Evolutionary conservation across 1,140 invertebrate species (phyloP).

Genomic region (Bombus impatiens): DNA sequence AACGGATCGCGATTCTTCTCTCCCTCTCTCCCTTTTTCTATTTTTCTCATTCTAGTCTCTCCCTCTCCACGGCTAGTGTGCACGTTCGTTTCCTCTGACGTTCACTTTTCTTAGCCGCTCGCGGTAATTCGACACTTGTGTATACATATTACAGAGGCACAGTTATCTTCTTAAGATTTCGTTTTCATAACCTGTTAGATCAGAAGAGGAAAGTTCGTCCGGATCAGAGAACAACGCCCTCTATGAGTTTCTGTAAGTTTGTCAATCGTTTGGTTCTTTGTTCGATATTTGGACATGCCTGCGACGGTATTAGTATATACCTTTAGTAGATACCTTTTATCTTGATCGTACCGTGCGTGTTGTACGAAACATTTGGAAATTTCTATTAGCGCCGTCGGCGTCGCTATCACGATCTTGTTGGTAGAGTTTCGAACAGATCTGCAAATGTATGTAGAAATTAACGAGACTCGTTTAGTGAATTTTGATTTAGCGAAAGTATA

Average conservation of each 20-base stretch:
- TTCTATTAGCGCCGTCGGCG: too few relatives aligned
- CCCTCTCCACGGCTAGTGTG: not conserved
- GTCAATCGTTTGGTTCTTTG: not conserved
- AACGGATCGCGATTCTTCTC: conserved; percentile 31
- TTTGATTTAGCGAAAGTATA: too few relatives aligned
- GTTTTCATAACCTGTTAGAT: conserved; percentile 34
- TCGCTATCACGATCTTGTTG: too few relatives aligned
- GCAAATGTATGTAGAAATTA: too few relatives aligned
- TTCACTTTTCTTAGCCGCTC: conserved; percentile 31
- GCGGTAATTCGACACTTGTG: conserved; percentile 29
- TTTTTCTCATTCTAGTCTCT: not conserved
- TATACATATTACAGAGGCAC: conserved; percentile 14
- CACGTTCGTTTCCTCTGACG: conserved; percentile 1
- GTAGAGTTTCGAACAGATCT: too few relatives aligned
- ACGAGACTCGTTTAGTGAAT: too few relatives aligned
- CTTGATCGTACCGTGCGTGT: too few relatives aligned
- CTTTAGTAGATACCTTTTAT: too few relatives aligned
- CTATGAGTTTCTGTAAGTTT: not conserved
- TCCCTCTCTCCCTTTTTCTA: not conserved
- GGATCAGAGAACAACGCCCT: not conserved
- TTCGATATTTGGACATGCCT: too few relatives aligned
- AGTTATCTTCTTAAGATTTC: conserved; percentile 5
- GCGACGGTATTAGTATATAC: too few relatives aligned
- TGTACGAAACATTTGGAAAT: too few relatives aligned
- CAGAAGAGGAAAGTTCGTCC: conserved; percentile 15